Percentiles rank a stretch among this genome's conserved stretches.
These are phyloP conservation scores for Drosophila diplacantha DNA, from an alignment of 2,888 invertebrate genomes.

Conservation along the genomic window DNA sequence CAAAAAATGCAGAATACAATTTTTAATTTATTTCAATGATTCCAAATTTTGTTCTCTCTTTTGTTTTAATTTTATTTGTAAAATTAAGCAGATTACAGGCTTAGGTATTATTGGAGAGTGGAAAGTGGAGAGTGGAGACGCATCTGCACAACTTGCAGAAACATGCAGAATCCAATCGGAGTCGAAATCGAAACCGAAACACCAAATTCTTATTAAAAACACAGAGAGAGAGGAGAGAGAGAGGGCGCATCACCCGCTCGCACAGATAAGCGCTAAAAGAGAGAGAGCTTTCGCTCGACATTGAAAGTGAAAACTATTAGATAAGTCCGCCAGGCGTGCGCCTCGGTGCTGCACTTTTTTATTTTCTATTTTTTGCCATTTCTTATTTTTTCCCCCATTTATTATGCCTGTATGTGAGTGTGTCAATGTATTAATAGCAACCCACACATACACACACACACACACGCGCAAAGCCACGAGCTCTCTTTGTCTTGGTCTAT, in stretches of 20 bases:
- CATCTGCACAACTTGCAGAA: slow-evolving; percentile 24
- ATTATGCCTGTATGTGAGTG: slow-evolving; percentile 4
- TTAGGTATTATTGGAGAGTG: neutral
- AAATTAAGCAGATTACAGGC: neutral
- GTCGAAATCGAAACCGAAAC: neutral
- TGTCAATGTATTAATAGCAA: slow-evolving; percentile 26
- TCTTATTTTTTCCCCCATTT: slow-evolving; percentile 1
- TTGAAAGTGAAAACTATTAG: slow-evolving; percentile 72
- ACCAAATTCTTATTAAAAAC: slow-evolving; percentile 2
- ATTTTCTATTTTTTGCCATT: slow-evolving; percentile 12
- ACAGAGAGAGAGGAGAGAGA: slow-evolving; percentile 1
- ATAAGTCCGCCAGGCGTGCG: slow-evolving; percentile 56
- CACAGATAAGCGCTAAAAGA: slow-evolving; percentile 16
- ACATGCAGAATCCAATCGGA: neutral
- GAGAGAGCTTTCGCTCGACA: slow-evolving; percentile 45
- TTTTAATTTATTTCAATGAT: neutral
- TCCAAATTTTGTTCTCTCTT: too few relatives aligned
- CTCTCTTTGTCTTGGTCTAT: slow-evolving; percentile 13
- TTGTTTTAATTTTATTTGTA: neutral
- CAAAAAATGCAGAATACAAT: neutral
- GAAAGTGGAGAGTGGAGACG: neutral
- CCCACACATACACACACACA: slow-evolving; percentile 1
- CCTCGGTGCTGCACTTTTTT: slow-evolving; percentile 56
- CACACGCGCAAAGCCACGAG: neutral
- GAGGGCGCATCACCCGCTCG: slow-evolving; percentile 8